Evolutionary conservation across 2,888 invertebrate genomes (phyloP).

Genomic region (Acleris literana): DNA sequence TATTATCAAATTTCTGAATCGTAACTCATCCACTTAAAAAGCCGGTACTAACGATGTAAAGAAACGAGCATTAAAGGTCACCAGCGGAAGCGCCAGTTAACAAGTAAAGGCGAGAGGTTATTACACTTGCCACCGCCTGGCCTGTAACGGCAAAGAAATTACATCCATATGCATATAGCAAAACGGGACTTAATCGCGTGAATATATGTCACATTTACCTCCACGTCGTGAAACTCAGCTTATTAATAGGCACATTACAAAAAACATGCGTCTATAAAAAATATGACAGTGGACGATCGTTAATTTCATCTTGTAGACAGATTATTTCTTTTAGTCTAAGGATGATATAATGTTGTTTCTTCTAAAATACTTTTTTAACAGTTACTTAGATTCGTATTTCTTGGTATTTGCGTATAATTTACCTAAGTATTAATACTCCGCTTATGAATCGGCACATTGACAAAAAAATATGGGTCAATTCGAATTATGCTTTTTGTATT

Average conservation of each 20-base stretch:
- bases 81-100: slow-evolving; percentile 55
- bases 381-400: too few species aligned
- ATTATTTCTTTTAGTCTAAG: too few species aligned
- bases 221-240: not conserved
- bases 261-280: not conserved
- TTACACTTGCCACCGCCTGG: slow-evolving; percentile 45
- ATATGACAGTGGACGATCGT: not conserved
- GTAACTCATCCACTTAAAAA: slow-evolving; percentile 34
- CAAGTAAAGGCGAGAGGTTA: slow-evolving; percentile 48
- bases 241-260: slow-evolving; percentile 7
- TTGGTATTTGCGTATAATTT: too few species aligned
- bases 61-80: slow-evolving; percentile 42
- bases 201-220: too few species aligned
- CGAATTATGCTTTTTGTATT: not conserved
- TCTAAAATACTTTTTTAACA: too few species aligned
- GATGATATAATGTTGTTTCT: too few species aligned
- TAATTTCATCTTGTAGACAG: not conserved
- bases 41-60: slow-evolving; percentile 27
- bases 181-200: too few species aligned
- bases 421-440: too few species aligned
- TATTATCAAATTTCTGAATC: slow-evolving; percentile 19
- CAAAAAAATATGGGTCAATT: too few species aligned
- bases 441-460: too few species aligned
- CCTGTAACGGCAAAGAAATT: slow-evolving; percentile 43
- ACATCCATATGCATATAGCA: slow-evolving; percentile 4